Conservation (phyloP, 2,888 invertebrate species). For the Sylvicola fuscatus region DNA sequence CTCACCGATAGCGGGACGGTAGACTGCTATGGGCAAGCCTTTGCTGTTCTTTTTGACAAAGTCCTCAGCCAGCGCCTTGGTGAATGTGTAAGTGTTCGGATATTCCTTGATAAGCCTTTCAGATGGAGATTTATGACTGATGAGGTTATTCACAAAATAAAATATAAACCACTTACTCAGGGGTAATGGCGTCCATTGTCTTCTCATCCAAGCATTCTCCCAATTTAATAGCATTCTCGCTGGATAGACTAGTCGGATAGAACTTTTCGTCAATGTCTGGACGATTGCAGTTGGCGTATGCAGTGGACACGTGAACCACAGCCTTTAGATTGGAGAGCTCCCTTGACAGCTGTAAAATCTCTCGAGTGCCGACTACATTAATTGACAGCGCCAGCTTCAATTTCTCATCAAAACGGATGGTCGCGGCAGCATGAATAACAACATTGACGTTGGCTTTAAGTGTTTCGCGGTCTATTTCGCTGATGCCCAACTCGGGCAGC, state of each 20-base stretch:
- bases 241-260: slow-evolving; percentile 20
- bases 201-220: slow-evolving; percentile 18
- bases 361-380: slow-evolving; percentile 44
- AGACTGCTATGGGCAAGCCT: slow-evolving; percentile 39
- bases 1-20: slow-evolving; percentile 47
- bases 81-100: slow-evolving; percentile 54
- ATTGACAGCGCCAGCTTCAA: slow-evolving; percentile 42
- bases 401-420: slow-evolving; percentile 55
- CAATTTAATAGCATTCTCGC: slow-evolving; percentile 17
- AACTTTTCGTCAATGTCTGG: slow-evolving; percentile 20
- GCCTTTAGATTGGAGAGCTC: slow-evolving; percentile 37
- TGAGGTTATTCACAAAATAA: background rate
- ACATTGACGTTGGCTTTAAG: slow-evolving; percentile 26
- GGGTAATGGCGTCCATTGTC: slow-evolving; percentile 17
- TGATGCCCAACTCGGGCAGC: slow-evolving; percentile 20
- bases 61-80: slow-evolving; percentile 49
- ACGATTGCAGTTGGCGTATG: slow-evolving; percentile 39
- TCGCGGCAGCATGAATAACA: slow-evolving; percentile 79
- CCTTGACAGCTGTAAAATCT: slow-evolving; percentile 39
- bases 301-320: slow-evolving; percentile 44
- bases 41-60: slow-evolving; percentile 31
- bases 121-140: background rate
- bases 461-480: slow-evolving; percentile 15
- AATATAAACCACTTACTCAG: slow-evolving; percentile 10
- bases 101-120: slow-evolving; percentile 19